phyloP scores from a whole-genome alignment of 2,888 invertebrate genomes.

The Drosophila putrida region DNA sequence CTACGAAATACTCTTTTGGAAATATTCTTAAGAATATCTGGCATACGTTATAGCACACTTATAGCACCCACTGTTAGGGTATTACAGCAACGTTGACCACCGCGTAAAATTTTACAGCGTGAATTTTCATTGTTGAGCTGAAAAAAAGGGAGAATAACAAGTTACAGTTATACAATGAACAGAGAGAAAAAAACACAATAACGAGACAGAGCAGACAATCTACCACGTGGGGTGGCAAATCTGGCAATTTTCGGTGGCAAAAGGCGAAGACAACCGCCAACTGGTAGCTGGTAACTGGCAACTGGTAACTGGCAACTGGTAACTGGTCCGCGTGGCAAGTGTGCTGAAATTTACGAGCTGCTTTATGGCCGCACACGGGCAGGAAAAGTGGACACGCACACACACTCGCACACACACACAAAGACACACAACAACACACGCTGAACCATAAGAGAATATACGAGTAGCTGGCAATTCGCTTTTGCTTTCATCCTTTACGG shows the following conservation, averaged over 20 bases:
- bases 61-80: neutral
- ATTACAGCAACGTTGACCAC: constrained; percentile 19
- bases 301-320: constrained; percentile 36
- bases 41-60: neutral
- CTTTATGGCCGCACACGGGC: constrained; percentile 65
- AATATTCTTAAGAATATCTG: too few species aligned
- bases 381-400: constrained; percentile 33
- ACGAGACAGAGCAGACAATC: constrained; percentile 15
- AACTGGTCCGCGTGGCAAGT: constrained; percentile 49
- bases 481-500: constrained; percentile 34
- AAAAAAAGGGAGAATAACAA: constrained; percentile 27
- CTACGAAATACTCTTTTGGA: constrained; percentile 21
- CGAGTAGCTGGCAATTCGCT: constrained; percentile 28
- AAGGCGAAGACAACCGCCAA: constrained; percentile 51
- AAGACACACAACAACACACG: constrained; percentile 2
- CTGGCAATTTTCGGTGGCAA: constrained; percentile 39
- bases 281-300: too few species aligned
- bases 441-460: constrained; percentile 18
- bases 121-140: constrained; percentile 59
- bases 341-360: constrained; percentile 74
- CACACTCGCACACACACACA: neutral
- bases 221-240: constrained; percentile 40
- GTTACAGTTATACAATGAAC: constrained; percentile 44
- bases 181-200: constrained; percentile 2
- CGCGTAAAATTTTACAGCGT: constrained; percentile 49